Base-by-base conservation (phyloP, 2,797 vertebrate genomes). In the Discoglossus pictus region DNA sequence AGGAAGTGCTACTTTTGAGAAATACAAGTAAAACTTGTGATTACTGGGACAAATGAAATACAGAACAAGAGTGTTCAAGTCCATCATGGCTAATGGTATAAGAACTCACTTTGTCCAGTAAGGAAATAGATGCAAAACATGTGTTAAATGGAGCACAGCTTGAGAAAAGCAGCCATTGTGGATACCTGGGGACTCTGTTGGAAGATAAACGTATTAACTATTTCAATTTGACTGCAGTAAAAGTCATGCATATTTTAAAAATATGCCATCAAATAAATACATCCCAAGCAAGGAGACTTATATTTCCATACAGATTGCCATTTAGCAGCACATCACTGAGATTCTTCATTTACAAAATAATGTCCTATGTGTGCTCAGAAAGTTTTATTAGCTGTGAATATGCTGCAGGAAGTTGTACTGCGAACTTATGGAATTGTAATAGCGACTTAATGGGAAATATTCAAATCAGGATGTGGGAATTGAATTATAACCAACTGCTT, bases 171-270 rank as follows among this genome's bases (percentile, higher is more conserved):
- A 66, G 21, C 52, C 42, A 39, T 13, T 18, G 63, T 38, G 2
- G 17, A 39, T 15, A 50, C 34, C 53, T 27, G 35, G 34, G 21
- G 43, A 48, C 27, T 31, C 54, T 50, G 7, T 18, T 42, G 15
- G 64, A 34, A 23, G 51, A 46, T 23, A 54, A 46, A 47, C 12
- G 15, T 36, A 48, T 31, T 24, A 34, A 38, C 6, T 20, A 46
- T 66, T 56, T 66, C 12, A 36, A 46, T 47, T 31, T 56, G 20
- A 7, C 21, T n/a, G 43, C 43, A 27, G 24, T 48, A 50, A 20
- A 54, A 17, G 20, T 46, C 63, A 58, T 59, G 63, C 63, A 47
- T 56, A 65, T 65, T 65, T 52, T 55, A 65, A 38, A 54, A 13
- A 16, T n/a, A 42, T 20, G 39, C 39, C 50, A 46, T 54, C 50